Percentiles rank a stretch among this genome's conserved stretches.
Evolutionary conservation across 2,888 invertebrate species (phyloP).

Genomic region (Acronicta alni): DNA sequence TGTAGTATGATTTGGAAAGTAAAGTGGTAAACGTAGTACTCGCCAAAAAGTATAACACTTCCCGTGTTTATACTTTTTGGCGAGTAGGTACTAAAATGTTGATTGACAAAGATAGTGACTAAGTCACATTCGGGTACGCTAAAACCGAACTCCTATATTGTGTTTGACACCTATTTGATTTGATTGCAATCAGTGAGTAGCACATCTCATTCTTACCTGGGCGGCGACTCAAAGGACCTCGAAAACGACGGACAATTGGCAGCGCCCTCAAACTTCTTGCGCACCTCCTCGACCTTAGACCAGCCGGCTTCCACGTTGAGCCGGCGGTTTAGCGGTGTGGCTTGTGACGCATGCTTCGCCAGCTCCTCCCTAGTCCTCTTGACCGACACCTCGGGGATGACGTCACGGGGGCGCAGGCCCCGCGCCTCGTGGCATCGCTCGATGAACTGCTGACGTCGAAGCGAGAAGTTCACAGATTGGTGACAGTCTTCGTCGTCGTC

Average conservation of each 20-base stretch:
- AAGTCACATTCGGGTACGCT: no score
- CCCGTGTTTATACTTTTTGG: no score
- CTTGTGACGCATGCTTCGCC: slow-evolving; percentile 83
- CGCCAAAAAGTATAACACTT: no score
- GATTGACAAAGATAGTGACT: no score
- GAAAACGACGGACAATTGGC: slow-evolving; percentile 75
- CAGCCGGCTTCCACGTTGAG: slow-evolving; percentile 86
- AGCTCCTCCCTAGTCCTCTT: slow-evolving; percentile 82
- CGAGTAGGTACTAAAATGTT: no score
- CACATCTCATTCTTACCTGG: slow-evolving; percentile 69
- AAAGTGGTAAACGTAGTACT: no score
- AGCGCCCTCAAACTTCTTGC: slow-evolving; percentile 84
- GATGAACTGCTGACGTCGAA: slow-evolving; percentile 83
- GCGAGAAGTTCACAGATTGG: slow-evolving; percentile 71
- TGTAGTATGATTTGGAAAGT: no score
- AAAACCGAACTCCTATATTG: no score
- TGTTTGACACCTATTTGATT: no score
- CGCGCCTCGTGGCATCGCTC: slow-evolving; percentile 85
- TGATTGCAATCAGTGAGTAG: no score
- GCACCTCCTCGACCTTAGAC: slow-evolving; percentile 86
- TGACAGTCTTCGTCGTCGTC: slow-evolving; percentile 77
- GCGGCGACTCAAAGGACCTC: slow-evolving; percentile 84
- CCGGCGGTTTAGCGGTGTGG: slow-evolving; percentile 78
- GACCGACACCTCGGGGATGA: slow-evolving; percentile 81
- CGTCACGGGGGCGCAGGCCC: slow-evolving; percentile 71